Conservation (phyloP, 2,113 vertebrate genomes). For the Gnathonemus longibarbis region DNA sequence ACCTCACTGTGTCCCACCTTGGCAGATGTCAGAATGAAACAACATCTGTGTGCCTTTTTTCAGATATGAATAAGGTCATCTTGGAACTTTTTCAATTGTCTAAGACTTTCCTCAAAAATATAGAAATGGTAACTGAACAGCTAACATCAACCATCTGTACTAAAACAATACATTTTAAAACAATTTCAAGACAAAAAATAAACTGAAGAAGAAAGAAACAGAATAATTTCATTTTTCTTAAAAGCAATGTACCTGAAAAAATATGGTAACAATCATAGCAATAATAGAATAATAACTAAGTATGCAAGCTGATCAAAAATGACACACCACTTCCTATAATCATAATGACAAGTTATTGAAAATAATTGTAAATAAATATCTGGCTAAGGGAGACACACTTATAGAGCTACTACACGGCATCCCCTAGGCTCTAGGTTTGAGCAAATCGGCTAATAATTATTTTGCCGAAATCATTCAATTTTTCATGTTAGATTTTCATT, state of each 20-base stretch:
- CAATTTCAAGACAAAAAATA: neutral
- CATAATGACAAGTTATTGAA: neutral
- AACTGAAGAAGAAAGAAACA: neutral
- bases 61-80: neutral
- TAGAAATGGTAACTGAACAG: neutral
- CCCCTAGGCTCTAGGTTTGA: neutral
- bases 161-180: neutral
- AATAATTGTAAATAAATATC: neutral
- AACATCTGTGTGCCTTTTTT: neutral
- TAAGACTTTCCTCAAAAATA: neutral
- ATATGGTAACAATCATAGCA: neutral
- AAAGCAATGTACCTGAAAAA: neutral
- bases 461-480: neutral
- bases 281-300: neutral
- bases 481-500: neutral
- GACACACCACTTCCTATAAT: neutral
- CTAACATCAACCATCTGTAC: neutral
- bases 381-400: neutral
- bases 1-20: too few species aligned
- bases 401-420: neutral
- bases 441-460: neutral
- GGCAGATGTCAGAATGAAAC: neutral
- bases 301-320: neutral
- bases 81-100: neutral
- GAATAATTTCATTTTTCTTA: neutral